Evolutionary conservation across 2,888 invertebrate species (phyloP).

Genomic region (Cosmia pyralina): DNA sequence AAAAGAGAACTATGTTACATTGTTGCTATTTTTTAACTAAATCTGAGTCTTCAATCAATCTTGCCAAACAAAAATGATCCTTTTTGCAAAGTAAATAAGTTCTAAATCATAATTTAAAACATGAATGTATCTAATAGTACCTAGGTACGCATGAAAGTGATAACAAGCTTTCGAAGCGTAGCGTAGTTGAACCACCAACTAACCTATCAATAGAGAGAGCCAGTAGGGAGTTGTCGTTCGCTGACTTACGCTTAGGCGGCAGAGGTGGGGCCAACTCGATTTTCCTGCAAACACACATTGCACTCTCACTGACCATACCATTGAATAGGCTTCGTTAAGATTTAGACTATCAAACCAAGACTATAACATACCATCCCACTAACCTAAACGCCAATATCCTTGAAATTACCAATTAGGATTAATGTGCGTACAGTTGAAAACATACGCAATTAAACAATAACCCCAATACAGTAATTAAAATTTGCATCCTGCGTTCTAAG

Average conservation of each 20-base stretch:
- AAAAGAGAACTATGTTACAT: background rate
- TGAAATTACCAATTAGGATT: conserved; percentile 11
- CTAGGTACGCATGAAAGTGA: conserved; percentile 42
- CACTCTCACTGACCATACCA: conserved; percentile 71
- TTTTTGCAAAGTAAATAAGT: conserved; percentile 19
- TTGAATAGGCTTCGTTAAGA: conserved; percentile 34
- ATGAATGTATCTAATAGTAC: conserved; percentile 40
- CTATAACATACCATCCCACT: background rate
- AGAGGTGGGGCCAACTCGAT: conserved; percentile 94
- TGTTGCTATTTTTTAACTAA: background rate
- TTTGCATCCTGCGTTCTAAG: conserved; percentile 3
- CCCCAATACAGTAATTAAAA: conserved; percentile 37
- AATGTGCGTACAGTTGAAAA: conserved; percentile 12
- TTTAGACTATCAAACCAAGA: conserved; percentile 10
- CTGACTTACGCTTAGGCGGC: conserved; percentile 93
- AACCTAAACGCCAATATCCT: conserved; percentile 9
- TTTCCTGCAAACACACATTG: conserved; percentile 86
- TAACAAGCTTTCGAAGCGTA: conserved; percentile 40
- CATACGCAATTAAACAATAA: conserved; percentile 26
- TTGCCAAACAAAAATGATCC: conserved; percentile 25
- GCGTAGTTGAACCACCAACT: conserved; percentile 68
- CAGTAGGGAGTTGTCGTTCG: conserved; percentile 87
- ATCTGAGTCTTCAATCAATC: too few species aligned
- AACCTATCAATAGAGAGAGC: conserved; percentile 91
- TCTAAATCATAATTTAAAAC: conserved; percentile 21